Conservation (phyloP, 2,797 vertebrate genomes). For the Cuniculus paca region DNA sequence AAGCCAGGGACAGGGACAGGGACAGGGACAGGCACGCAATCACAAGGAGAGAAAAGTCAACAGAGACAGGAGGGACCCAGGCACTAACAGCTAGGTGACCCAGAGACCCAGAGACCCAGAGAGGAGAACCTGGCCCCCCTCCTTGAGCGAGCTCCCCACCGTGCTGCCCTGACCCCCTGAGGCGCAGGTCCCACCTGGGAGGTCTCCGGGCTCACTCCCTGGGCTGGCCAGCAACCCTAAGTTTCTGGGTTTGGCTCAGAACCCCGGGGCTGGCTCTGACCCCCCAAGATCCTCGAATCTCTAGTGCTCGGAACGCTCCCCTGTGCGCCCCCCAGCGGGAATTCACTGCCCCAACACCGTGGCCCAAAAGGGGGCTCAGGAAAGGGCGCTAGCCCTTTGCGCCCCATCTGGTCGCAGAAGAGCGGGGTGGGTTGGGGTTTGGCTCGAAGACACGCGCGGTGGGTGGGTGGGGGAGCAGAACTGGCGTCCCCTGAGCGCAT, state of each 20-base stretch:
- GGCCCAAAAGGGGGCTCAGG: constrained; percentile 19
- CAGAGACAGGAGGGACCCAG: not conserved
- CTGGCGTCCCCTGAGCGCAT: not conserved
- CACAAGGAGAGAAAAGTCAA: not conserved
- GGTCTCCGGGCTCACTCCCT: not conserved
- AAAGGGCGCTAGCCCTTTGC: constrained; percentile 42
- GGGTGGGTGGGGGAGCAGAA: too few relatives aligned
- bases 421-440: not conserved
- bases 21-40: not conserved
- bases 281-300: constrained; percentile 20
- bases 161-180: not conserved
- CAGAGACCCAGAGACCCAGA: not conserved
- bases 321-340: constrained; percentile 75
- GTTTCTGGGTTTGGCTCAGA: constrained; percentile 2
- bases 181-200: not conserved
- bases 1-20: not conserved
- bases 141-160: not conserved
- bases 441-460: not conserved
- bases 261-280: not conserved
- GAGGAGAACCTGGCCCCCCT: not conserved
- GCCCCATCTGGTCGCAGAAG: not conserved
- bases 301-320: not conserved
- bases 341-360: not conserved
- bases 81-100: not conserved
- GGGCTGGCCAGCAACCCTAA: not conserved